These are phyloP conservation scores for Falcunculus frontatus DNA, from an alignment of 2,113 vertebrate genomes.

Conservation along the genomic window DNA sequence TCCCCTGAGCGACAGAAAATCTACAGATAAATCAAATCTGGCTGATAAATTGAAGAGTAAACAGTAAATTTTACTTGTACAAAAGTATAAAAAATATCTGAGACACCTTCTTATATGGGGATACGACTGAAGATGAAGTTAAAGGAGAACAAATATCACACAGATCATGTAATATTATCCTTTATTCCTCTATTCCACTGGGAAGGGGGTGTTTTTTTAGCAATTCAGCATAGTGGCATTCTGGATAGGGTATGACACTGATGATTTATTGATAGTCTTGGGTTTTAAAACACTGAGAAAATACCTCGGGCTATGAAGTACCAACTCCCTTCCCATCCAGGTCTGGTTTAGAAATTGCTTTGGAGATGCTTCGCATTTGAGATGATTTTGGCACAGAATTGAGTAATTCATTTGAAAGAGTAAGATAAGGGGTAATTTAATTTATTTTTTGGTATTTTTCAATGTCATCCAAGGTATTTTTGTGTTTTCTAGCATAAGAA, in stretches of 20 bases:
- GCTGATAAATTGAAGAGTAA: not conserved
- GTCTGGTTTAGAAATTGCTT: not conserved
- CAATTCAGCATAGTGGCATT: not conserved
- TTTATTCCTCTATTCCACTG: not conserved
- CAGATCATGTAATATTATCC: not conserved
- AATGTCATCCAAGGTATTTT: not conserved
- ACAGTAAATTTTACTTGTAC: too few relatives aligned
- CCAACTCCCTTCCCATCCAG: not conserved
- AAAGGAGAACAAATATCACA: not conserved
- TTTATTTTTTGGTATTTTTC: not conserved
- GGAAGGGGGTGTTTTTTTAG: not conserved
- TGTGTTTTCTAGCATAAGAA: not conserved
- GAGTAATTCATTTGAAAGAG: not conserved
- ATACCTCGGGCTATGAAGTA: not conserved
- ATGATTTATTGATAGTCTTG: not conserved
- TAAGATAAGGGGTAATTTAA: not conserved
- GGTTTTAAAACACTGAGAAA: not conserved
- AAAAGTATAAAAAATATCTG: not conserved
- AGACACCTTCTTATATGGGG: not conserved
- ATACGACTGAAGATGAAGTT: not conserved
- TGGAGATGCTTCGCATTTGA: not conserved
- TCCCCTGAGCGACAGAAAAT: not conserved
- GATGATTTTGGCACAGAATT: not conserved
- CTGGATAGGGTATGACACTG: not conserved
- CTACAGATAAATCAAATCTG: not conserved